Conservation (phyloP, 2,888 invertebrate genomes). For the Terebella lapidaria region DNA sequence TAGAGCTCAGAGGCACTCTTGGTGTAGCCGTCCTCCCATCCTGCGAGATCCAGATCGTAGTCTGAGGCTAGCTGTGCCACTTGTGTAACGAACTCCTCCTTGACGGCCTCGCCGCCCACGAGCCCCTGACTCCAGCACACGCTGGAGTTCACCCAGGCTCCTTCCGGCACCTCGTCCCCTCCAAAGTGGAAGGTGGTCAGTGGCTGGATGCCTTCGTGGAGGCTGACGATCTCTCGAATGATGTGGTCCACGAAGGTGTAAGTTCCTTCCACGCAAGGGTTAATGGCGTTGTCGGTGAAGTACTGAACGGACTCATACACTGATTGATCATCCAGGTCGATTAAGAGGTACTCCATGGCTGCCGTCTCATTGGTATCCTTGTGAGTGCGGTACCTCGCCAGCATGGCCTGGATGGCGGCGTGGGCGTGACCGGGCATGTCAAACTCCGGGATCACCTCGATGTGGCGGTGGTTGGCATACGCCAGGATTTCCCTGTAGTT, state of each 20-base stretch:
- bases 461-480: slow-evolving; percentile 34
- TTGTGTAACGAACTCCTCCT: slow-evolving; percentile 35
- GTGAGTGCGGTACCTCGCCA: slow-evolving; percentile 21
- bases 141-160: slow-evolving; percentile 41
- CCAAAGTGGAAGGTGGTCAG: slow-evolving; percentile 39
- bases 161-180: slow-evolving; percentile 39
- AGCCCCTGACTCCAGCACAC: slow-evolving; percentile 24
- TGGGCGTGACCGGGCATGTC: slow-evolving; percentile 44
- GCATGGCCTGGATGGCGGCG: slow-evolving; percentile 42
- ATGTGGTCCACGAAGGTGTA: slow-evolving; percentile 34
- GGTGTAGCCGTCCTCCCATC: slow-evolving; percentile 39
- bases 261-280: slow-evolving; percentile 41
- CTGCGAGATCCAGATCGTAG: slow-evolving; percentile 25
- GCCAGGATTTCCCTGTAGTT: slow-evolving; percentile 41
- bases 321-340: slow-evolving; percentile 31
- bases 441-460: slow-evolving; percentile 37
- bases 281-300: slow-evolving; percentile 40
- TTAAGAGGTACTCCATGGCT: slow-evolving; percentile 27
- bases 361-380: neutral
- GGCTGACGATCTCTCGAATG: slow-evolving; percentile 22
- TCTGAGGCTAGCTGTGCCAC: slow-evolving; percentile 23
- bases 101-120: slow-evolving; percentile 25
- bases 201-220: slow-evolving; percentile 33
- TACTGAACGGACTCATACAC: slow-evolving; percentile 35
- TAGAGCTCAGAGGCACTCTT: slow-evolving; percentile 12